Percentiles rank a stretch among this genome's conserved stretches.
These are phyloP conservation scores for Chamaea fasciata DNA, from an alignment of 2,113 vertebrate species.

Conservation along the genomic window DNA sequence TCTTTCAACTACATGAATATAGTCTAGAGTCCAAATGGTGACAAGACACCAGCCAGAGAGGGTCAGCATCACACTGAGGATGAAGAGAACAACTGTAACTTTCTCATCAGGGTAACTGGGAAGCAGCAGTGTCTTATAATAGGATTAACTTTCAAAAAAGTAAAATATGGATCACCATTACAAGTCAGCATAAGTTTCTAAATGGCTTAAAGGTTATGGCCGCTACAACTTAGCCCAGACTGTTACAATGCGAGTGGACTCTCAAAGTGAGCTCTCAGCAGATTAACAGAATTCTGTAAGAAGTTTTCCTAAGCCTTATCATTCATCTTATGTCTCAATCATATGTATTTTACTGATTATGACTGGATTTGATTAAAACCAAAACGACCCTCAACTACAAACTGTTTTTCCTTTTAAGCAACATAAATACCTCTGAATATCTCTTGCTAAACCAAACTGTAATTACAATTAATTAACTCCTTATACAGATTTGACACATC, in stretches of 20 bases:
- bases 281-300: neutral
- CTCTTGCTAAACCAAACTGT: neutral
- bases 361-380: neutral
- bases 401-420: neutral
- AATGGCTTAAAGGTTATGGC: neutral
- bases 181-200: neutral
- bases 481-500: neutral
- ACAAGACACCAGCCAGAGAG: neutral
- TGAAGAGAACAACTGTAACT: neutral
- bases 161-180: neutral
- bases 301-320: neutral
- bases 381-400: neutral
- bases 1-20: neutral
- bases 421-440: neutral
- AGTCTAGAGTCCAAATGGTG: neutral
- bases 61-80: neutral
- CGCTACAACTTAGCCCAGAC: neutral
- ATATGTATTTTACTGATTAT: neutral
- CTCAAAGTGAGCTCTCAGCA: neutral
- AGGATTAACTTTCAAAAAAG: neutral
- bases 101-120: neutral
- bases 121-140: neutral
- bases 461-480: neutral
- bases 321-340: neutral
- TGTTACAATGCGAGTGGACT: fast-evolving